Percentiles rank a stretch among this genome's conserved stretches.
Conservation (phyloP, 1,140 invertebrate species). For the Antheraea pernyi region DNA sequence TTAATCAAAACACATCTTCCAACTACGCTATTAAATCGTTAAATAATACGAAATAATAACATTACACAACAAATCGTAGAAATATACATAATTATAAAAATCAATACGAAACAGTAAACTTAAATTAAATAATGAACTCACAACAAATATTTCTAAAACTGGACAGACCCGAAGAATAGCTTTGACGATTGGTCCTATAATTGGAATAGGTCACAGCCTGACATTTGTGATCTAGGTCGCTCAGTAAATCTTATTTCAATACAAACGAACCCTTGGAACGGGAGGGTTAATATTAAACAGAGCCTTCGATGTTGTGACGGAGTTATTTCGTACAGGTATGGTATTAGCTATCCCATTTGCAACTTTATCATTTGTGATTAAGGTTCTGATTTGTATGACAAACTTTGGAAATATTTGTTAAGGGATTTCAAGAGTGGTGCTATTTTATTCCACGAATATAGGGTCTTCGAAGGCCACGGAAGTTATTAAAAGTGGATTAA, state of each 20-base stretch:
- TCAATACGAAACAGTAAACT: no score
- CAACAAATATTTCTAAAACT: neutral
- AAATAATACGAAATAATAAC: no score
- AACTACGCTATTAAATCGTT: no score
- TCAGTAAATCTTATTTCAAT: conserved; percentile 23
- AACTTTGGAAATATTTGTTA: neutral
- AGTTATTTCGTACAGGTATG: conserved; percentile 9
- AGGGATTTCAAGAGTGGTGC: conserved; percentile 2
- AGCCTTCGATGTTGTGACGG: conserved; percentile 14
- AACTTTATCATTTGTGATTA: neutral
- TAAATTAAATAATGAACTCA: neutral
- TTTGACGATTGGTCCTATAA: neutral
- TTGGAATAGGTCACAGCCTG: conserved; percentile 9
- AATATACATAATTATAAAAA: no score
- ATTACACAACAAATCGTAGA: no score
- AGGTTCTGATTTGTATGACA: neutral
- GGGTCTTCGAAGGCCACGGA: conserved; percentile 4
- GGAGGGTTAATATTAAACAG: conserved; percentile 26
- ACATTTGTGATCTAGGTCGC: conserved; percentile 32
- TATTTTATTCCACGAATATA: conserved; percentile 3
- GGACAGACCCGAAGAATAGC: neutral
- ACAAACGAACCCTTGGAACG: conserved; percentile 13
- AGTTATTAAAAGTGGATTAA: conserved; percentile 14
- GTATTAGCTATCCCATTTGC: neutral
- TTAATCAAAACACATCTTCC: no score